Base-by-base conservation (phyloP, 1,140 invertebrate species). In the Amyelois transitella region DNA sequence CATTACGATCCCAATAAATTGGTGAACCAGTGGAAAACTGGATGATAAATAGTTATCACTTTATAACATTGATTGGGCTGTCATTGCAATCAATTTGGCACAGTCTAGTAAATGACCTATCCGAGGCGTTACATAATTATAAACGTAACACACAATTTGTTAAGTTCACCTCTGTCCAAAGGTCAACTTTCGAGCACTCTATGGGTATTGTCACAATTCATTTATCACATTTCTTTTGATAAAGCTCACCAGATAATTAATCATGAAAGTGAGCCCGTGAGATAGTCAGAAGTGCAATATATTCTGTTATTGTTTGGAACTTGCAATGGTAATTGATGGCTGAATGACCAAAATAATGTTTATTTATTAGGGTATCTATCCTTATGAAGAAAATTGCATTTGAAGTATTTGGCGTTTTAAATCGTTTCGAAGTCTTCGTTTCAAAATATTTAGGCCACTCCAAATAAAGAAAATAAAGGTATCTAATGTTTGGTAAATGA, bases 121-220 rank as follows among this genome's bases (percentile, higher is more conserved):
- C 12, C 17, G 28, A 19, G 4, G 17, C 19, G 49, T 51, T 51
- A n/a, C 49, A 8, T 21, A 51, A 51, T 20, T 7, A 38, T 51
- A 32, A 7, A 25, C 28, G 49, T 51, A 51, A 51, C 49, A 32
- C 19, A 32, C 19, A 18, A 49, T 32, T 51, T 18, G 32, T 18
- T 51, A 51, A 18, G 18, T 51, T 18, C n/a, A 25, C 22, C 22
- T 17, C n/a, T 18, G 24, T 17, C 17, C 38, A 44, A 25, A 62
- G 60, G 55, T 53, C 55, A 58, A 58, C 60, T 62, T 58, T 62
- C 60, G 55, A 62, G 32, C 51, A 14, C n/a, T n/a, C n/a, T 45
- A 51, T 53, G 17, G 44, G 18, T 25, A 25, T 43, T 48, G 44
- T 59, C 53, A 52, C 53, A 45, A 55, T 53, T 20, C 53, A 54